Percentiles rank a stretch among this genome's conserved stretches.
phyloP scores from a whole-genome alignment of 2,888 invertebrate genomes.

The Aleiodes alternator region DNA sequence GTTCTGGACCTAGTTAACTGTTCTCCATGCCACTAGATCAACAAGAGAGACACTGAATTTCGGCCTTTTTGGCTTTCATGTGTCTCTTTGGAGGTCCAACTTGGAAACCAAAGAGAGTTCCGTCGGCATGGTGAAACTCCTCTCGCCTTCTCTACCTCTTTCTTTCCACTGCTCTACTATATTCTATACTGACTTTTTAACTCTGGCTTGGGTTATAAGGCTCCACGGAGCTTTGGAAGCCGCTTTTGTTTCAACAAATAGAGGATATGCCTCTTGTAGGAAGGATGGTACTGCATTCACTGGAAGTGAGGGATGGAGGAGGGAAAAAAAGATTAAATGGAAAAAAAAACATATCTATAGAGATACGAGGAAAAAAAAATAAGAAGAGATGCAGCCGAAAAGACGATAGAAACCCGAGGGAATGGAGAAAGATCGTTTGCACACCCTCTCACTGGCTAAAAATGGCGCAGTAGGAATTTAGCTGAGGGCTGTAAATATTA shows the following conservation, averaged over 20 bases:
- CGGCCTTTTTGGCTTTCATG: constrained; percentile 72
- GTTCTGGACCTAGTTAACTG: constrained; percentile 69
- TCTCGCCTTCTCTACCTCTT: constrained; percentile 31
- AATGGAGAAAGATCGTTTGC: constrained; percentile 42
- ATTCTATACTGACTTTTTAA: constrained; percentile 35
- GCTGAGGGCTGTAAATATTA: constrained; percentile 71
- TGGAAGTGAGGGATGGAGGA: neutral
- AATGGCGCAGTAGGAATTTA: constrained; percentile 70
- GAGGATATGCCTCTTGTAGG: constrained; percentile 56
- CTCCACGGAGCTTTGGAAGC: constrained; percentile 59
- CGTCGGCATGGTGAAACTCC: constrained; percentile 33
- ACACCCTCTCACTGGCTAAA: constrained; percentile 56
- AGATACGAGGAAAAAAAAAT: constrained; percentile 45
- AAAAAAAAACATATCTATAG: constrained; percentile 17
- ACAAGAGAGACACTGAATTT: constrained; percentile 64
- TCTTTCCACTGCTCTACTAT: constrained; percentile 32
- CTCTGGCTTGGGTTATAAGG: constrained; percentile 59
- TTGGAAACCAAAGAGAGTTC: constrained; percentile 31
- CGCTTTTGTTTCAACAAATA: constrained; percentile 66
- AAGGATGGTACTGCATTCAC: neutral
- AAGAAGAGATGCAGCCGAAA: constrained; percentile 33
- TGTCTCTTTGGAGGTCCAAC: constrained; percentile 54
- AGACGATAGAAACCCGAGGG: constrained; percentile 27
- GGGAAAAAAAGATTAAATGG: constrained; percentile 16
- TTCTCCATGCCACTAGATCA: constrained; percentile 72